Evolutionary conservation across 2,797 vertebrate species (phyloP).

Genomic region (Megaceryle alcyon): DNA sequence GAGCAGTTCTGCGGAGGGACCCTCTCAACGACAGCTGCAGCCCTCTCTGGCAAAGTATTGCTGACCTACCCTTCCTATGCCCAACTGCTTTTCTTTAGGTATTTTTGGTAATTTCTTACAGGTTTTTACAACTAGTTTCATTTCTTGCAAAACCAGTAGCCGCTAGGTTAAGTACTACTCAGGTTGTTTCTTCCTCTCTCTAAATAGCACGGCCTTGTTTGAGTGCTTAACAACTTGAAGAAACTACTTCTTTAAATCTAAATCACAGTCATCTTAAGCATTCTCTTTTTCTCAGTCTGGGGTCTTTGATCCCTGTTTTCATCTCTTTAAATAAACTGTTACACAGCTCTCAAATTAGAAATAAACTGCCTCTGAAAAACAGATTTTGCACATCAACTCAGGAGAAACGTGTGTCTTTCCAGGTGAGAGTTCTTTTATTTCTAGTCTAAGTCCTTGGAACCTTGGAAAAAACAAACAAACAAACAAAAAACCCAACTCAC

Average conservation of each 20-base stretch:
- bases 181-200: neutral
- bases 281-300: neutral
- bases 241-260: neutral
- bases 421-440: neutral
- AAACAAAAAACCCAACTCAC: no score
- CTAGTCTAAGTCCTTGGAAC: neutral
- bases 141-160: neutral
- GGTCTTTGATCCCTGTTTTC: neutral
- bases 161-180: neutral
- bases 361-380: neutral
- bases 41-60: neutral
- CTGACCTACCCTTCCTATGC: neutral
- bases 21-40: neutral
- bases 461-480: neutral
- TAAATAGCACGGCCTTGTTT: neutral
- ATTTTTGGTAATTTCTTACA: neutral
- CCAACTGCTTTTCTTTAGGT: neutral
- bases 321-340: neutral
- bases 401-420: neutral
- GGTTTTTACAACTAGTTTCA: neutral
- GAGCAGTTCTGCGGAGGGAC: neutral
- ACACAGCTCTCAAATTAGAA: neutral
- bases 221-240: neutral
- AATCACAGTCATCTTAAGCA: neutral
- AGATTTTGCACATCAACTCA: neutral